Base-by-base conservation (phyloP, 2,888 invertebrate species). In the Listrodromus nycthemerus region DNA sequence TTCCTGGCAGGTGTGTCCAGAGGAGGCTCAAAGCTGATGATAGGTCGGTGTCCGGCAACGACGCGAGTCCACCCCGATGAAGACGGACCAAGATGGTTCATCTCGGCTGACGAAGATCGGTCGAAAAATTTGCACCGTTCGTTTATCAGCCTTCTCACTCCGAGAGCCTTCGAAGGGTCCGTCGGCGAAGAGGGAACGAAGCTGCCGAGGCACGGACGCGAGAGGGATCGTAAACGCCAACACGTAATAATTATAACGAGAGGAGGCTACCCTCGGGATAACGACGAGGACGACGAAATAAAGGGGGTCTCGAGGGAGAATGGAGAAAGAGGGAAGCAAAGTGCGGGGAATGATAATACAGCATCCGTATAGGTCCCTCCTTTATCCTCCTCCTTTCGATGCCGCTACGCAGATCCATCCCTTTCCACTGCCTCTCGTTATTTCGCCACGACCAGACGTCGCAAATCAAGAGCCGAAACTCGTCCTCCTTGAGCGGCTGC, bases 221-320 rank as follows among this genome's bases (percentile, higher is more conserved):
- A 78, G 86, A 66, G 75, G 83, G 91, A 87, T 91, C 92, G 91
- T 92, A 92, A 92, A 92, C 89, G 92, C 90, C 91, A 91, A 92
- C 91, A 90, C 91, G 90, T 90, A 90, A 90, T 92, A 92, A 92
- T 92, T 92, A 92, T 92, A 92, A 92, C 90, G 91, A 92, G 89
- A 78, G 73, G 83, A 82, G 82, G 76, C 82, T 83, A 83, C 80
- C 86, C 83, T 80, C 73, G 82, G 85, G 80, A 86, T 85, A 83
- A 83, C 82, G 85, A 87, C 82, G 83, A 77, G 50, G 45, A 66
- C 41, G 52, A 63, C 71, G 78, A 69, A 50, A 52, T 5, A 41
- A 61, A 66, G 41, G 37, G 67, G 67, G 50, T 41, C 61, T 61
- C 61, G n/a, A n/a, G 13, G 65, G 41, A 48, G 50, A 10, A 52